Evolutionary conservation across 2,113 vertebrate genomes (phyloP).

Genomic region (Synchiropus splendidus): DNA sequence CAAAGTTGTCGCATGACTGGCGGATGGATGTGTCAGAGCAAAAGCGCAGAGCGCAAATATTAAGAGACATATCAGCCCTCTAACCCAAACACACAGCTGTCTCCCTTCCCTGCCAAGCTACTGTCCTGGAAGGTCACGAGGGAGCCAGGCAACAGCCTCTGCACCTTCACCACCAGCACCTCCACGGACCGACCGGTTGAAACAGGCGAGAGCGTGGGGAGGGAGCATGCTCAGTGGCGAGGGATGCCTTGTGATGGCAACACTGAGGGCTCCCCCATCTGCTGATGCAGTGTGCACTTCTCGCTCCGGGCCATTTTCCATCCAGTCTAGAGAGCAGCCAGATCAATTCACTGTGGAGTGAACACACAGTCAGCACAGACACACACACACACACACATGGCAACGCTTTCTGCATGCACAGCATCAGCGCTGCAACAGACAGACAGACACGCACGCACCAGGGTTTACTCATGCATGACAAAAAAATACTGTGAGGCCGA

Average conservation of each 20-base stretch:
- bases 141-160: constrained; percentile 29
- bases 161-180: constrained; percentile 10
- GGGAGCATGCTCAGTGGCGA: constrained; percentile 72
- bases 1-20: constrained; percentile 16
- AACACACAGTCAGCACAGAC: constrained; percentile 57
- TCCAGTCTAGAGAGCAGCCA: constrained; percentile 80
- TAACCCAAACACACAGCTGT: constrained; percentile 26
- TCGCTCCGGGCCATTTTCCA: constrained; percentile 70
- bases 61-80: constrained; percentile 48
- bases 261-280: constrained; percentile 75
- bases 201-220: constrained; percentile 44
- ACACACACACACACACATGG: constrained; percentile 40
- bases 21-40: constrained; percentile 26
- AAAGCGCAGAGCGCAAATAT: constrained; percentile 49
- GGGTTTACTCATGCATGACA: constrained; percentile 52
- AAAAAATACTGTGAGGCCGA: constrained; percentile 13
- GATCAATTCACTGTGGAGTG: constrained; percentile 75
- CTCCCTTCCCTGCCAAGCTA: constrained; percentile 24
- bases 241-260: constrained; percentile 71
- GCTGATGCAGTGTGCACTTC: constrained; percentile 61
- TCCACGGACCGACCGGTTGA: constrained; percentile 54
- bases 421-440: constrained; percentile 31
- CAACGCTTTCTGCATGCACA: constrained; percentile 26
- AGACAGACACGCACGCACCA: constrained; percentile 15
- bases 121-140: constrained; percentile 61